phyloP scores from a whole-genome alignment of 2,113 vertebrate species.

The Murina feae region DNA sequence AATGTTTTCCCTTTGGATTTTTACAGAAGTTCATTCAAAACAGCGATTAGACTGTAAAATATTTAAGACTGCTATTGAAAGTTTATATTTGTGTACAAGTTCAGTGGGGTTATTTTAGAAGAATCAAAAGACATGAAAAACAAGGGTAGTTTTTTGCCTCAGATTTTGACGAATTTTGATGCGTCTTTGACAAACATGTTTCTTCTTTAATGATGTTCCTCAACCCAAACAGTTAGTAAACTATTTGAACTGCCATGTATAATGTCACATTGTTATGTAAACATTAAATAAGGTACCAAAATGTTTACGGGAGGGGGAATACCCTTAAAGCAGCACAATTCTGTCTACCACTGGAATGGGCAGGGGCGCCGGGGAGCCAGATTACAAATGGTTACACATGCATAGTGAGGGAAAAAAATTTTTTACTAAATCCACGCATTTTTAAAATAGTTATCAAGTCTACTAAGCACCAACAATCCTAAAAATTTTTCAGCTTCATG shows the following conservation, averaged over 20 bases:
- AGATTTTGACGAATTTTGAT: constrained; percentile 80
- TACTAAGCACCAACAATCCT: constrained; percentile 89
- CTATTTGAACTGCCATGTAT: constrained; percentile 90
- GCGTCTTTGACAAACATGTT: constrained; percentile 81
- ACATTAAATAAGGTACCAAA: constrained; percentile 96
- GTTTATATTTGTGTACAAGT: constrained; percentile 71
- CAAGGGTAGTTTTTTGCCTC: constrained; percentile 66
- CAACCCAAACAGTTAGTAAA: constrained; percentile 92
- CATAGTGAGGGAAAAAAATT: constrained; percentile 84
- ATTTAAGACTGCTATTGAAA: constrained; percentile 60
- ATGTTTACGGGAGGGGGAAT: constrained; percentile 80
- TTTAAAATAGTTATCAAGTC: constrained; percentile 89
- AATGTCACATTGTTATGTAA: constrained; percentile 97
- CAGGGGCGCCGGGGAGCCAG: constrained; percentile 78
- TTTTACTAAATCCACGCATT: constrained; percentile 87
- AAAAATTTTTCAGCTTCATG: constrained; percentile 88
- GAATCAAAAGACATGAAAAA: constrained; percentile 63
- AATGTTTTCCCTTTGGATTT: constrained; percentile 63
- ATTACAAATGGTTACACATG: constrained; percentile 92
- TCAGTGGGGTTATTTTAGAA: constrained; percentile 66
- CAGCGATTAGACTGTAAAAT: constrained; percentile 45
- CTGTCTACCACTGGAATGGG: constrained; percentile 85
- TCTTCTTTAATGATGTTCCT: constrained; percentile 87
- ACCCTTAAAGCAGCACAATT: constrained; percentile 83
- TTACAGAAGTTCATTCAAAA: constrained; percentile 61